A percentile compares a stretch with the other conserved stretches of the same genome.
Conservation (phyloP, 2,797 vertebrate genomes). For the Pangasius sanitwongsei region DNA sequence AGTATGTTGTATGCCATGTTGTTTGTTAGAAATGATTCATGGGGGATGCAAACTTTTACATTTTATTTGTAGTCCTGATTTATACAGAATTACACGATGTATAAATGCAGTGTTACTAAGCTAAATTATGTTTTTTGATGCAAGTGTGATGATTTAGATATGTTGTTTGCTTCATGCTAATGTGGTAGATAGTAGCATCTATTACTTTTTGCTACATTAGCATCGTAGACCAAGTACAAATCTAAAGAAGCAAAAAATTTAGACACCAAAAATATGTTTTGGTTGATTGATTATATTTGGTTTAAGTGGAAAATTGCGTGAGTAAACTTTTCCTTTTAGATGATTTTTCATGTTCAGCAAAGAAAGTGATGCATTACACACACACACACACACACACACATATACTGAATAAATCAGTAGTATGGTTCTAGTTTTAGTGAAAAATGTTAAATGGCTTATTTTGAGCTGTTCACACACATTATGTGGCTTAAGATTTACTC, state of each 20-base stretch:
- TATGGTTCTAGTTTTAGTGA: neutral
- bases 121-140: neutral
- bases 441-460: neutral
- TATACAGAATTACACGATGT: neutral
- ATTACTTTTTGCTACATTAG: neutral
- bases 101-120: neutral
- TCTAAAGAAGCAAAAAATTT: neutral
- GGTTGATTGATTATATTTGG: neutral
- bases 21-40: neutral
- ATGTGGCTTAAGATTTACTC: neutral
- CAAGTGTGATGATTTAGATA: neutral
- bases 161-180: neutral
- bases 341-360: neutral
- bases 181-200: neutral
- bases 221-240: neutral
- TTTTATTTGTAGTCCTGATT: neutral
- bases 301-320: neutral
- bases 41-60: neutral
- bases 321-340: neutral
- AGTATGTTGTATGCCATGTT: neutral
- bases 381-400: neutral
- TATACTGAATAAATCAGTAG: neutral
- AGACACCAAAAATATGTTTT: neutral
- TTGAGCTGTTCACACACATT: neutral
- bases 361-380: neutral